Percentiles rank a stretch among this genome's conserved stretches.
These are phyloP conservation scores for Charina bottae DNA, from an alignment of 2,113 vertebrate species.

Conservation along the genomic window DNA sequence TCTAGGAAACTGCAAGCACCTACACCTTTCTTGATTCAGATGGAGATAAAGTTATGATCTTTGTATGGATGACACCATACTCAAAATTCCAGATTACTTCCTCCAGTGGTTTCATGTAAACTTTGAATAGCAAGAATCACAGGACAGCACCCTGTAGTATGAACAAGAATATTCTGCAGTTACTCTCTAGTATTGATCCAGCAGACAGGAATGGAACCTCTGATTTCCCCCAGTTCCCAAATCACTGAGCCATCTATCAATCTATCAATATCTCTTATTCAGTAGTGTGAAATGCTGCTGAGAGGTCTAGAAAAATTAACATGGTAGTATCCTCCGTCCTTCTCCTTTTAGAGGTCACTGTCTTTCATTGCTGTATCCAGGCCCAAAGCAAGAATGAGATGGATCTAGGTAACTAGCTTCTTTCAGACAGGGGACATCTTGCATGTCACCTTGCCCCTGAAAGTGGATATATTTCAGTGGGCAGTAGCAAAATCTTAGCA, in stretches of 20 bases:
- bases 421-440: not conserved
- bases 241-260: not conserved
- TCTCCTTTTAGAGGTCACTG: not conserved
- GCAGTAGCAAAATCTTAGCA: not conserved
- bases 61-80: not conserved
- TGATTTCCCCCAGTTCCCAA: conserved; percentile 3
- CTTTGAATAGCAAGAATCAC: not conserved
- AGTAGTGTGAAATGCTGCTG: not conserved
- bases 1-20: not conserved
- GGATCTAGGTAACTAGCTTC: not conserved
- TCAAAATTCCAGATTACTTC: not conserved
- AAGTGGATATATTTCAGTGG: not conserved
- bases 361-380: not conserved
- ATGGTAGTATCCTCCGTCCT: not conserved
- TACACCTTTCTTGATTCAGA: not conserved
- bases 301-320: not conserved
- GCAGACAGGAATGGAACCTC: not conserved
- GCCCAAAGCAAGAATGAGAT: not conserved
- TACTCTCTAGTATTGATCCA: not conserved
- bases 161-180: not conserved
- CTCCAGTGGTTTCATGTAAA: not conserved
- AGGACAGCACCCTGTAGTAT: not conserved
- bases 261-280: not conserved
- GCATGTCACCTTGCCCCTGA: not conserved
- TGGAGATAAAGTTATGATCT: not conserved